Evolutionary conservation across 2,797 vertebrate genomes (phyloP).

Genomic region (Smutsia temminckii): DNA sequence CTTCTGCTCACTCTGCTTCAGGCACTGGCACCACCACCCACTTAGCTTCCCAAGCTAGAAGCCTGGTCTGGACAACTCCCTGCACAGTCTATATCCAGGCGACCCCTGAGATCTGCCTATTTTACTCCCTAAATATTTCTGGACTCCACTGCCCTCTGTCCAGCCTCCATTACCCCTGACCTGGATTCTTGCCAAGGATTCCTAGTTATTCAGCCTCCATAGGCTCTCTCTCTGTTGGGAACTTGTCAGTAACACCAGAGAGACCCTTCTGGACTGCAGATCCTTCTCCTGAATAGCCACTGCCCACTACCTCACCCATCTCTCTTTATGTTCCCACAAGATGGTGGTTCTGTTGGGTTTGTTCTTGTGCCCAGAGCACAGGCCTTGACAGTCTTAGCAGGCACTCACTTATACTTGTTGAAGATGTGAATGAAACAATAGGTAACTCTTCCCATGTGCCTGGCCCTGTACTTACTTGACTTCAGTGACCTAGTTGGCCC

Average conservation of each 20-base stretch:
- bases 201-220: background rate
- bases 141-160: background rate
- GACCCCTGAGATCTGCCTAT: background rate
- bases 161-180: background rate
- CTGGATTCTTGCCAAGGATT: background rate
- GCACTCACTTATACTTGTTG: background rate
- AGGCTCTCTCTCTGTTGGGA: background rate
- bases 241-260: background rate
- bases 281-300: background rate
- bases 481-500: background rate
- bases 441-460: background rate
- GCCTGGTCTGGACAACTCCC: background rate
- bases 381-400: background rate
- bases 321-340: background rate
- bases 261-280: background rate
- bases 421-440: background rate
- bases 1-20: background rate
- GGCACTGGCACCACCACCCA: background rate
- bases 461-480: background rate
- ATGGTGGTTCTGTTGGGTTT: background rate
- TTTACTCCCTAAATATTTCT: background rate
- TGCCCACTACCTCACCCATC: background rate
- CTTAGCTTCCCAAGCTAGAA: background rate
- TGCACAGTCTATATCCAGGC: background rate
- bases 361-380: background rate